Conservation (phyloP, 2,888 invertebrate species). For the Coremacera marginata region DNA sequence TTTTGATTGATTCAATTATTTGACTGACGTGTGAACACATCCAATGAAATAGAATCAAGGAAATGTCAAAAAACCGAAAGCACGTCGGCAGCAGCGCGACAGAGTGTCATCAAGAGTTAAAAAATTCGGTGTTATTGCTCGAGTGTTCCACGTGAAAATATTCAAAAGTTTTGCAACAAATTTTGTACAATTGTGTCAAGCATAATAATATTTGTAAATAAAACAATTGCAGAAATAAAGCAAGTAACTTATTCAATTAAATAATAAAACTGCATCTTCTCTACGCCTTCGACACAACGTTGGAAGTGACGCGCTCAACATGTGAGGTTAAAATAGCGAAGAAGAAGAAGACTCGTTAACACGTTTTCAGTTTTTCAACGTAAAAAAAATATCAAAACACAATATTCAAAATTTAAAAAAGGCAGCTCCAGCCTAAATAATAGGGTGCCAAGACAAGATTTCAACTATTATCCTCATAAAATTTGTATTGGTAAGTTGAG, state of each 20-base stretch:
- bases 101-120: neutral
- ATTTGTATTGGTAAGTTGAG: neutral
- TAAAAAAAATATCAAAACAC: neutral
- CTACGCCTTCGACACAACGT: neutral
- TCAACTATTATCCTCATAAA: neutral
- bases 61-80: conserved; percentile 24
- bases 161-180: conserved; percentile 26
- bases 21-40: too few relatives aligned
- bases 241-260: conserved; percentile 17
- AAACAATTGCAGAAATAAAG: conserved; percentile 25
- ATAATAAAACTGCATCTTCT: conserved; percentile 41
- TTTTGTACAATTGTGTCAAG: conserved; percentile 9
- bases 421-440: conserved; percentile 18
- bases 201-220: conserved; percentile 39
- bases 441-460: conserved; percentile 15
- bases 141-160: conserved; percentile 24
- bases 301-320: conserved; percentile 57
- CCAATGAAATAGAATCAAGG: neutral
- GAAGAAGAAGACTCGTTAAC: conserved; percentile 45
- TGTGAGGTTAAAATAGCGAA: conserved; percentile 65
- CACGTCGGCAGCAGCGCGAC: neutral
- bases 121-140: conserved; percentile 5
- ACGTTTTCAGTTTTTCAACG: conserved; percentile 42
- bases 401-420: conserved; percentile 15
- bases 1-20: too few relatives aligned